A percentile compares a stretch with the other conserved stretches of the same genome.
Conservation (phyloP, 2,888 invertebrate species). For the Prosopocoilus inquinatus region DNA sequence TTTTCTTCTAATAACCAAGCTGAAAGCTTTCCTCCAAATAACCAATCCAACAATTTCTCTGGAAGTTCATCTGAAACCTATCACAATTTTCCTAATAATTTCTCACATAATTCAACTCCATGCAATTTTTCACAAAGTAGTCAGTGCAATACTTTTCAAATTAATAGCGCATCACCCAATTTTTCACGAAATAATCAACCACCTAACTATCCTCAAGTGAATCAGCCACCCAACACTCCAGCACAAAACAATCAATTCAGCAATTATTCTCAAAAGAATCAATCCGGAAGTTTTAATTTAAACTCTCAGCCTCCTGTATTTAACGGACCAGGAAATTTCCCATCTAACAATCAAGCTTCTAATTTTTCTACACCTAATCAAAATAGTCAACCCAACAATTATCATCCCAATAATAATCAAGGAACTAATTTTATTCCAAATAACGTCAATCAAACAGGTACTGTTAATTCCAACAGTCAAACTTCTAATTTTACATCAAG, state of each 20-base stretch:
- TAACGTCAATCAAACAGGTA: conserved; percentile 7
- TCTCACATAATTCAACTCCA: no score
- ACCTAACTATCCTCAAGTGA: conserved; percentile 4
- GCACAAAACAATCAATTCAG: conserved; percentile 3
- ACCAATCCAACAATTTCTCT: not conserved
- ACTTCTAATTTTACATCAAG: not conserved
- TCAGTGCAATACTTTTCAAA: not conserved
- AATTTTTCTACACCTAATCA: conserved; percentile 1
- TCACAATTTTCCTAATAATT: no score
- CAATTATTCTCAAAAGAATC: conserved; percentile 4
- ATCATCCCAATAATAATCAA: conserved; percentile 8
- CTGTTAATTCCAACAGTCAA: not conserved
- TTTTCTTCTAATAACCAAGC: not conserved
- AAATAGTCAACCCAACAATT: not conserved
- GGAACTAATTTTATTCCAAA: conserved; percentile 10
- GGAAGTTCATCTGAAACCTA: not conserved
- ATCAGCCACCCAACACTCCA: not conserved
- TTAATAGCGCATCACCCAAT: not conserved
- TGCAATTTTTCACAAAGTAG: no score
- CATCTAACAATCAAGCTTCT: conserved; percentile 2
- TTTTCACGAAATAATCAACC: conserved; percentile 6
- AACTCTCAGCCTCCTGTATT: conserved; percentile 1
- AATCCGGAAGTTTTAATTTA: not conserved
- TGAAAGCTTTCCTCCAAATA: not conserved
- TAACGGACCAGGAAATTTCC: not conserved